Conservation (phyloP, 2,888 invertebrate genomes). For the Xestia xanthographa region DNA sequence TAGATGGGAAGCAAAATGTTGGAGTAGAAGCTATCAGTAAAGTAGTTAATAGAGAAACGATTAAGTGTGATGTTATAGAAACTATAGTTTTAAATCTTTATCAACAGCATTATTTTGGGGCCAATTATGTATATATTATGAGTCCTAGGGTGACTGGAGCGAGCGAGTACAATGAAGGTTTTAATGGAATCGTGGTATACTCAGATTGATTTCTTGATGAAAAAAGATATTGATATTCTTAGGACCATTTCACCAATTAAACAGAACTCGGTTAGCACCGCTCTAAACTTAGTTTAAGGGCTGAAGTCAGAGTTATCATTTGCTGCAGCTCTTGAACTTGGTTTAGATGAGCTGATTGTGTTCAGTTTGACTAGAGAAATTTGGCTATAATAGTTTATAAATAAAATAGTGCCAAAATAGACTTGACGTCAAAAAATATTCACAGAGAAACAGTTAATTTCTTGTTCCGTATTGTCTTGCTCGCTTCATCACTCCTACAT, state of each 20-base stretch:
- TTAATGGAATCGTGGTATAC: not conserved
- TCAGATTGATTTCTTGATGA: not conserved
- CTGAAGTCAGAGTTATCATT: not conserved
- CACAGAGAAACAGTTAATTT: not conserved
- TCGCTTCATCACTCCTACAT: slow-evolving; percentile 36
- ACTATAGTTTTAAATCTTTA: slow-evolving; percentile 58
- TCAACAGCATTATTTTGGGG: slow-evolving; percentile 81
- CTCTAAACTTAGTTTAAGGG: not conserved
- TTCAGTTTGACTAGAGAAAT: not conserved
- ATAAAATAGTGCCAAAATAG: slow-evolving; percentile 31
- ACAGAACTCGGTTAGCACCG: not conserved
- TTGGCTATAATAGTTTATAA: not conserved
- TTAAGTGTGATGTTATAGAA: slow-evolving; percentile 68
- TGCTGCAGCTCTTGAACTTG: not conserved
- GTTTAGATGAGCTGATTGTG: not conserved
- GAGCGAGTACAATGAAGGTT: slow-evolving; percentile 53
- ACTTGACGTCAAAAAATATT: not conserved
- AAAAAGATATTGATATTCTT: not conserved
- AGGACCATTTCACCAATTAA: not conserved
- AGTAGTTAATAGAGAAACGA: slow-evolving; percentile 49
- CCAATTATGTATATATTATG: slow-evolving; percentile 83
- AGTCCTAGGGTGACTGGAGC: slow-evolving; percentile 72
- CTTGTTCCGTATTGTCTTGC: not conserved
- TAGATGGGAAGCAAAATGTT: slow-evolving; percentile 33
- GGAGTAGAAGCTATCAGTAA: slow-evolving; percentile 34